Evolutionary conservation across 2,888 invertebrate species (phyloP), one percentile per base, ranked within the genome.

Genomic region (Yponomeuta malinellus): DNA sequence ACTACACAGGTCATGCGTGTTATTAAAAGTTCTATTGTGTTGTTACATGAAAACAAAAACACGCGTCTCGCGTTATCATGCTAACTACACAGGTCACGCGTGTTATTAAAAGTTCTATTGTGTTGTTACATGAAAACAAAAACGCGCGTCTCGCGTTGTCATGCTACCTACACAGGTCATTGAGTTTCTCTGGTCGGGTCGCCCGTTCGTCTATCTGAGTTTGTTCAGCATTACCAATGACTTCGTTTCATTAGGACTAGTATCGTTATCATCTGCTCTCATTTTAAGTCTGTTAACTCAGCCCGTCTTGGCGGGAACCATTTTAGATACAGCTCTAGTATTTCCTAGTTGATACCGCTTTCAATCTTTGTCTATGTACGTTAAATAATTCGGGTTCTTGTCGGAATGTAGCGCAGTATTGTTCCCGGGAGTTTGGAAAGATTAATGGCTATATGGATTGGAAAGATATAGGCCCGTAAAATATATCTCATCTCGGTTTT

Each of bases 401-500:
- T 59, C 52, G 52, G 52, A 59, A 59, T 59, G 15, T 15, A 15
- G 52, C 52, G 52, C 52, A 59, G 10, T 52, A 59, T 4, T 59
- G 52, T 12, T 15, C 15, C 52, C 4, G 52, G 52, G 52, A 59
- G 52, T 59, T 59, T 15, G 15, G 52, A 15, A 52, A 3, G 1
- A 8, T 59, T 59, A 59, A 59, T 59, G 15, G 15, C 12, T 59
- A 3, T 15, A 59, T 59, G 52, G 52, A 59, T 59, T 59, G 15
- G 52, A 59, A 59, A 59, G 15, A 59, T 15, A 8, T 59, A 59
- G 52, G 52, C 52, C 52, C 52, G 52, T 59, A 59, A 59, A 59
- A 59, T 59, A 59, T 59, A 59, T 59, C 52, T 59, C 52, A 59
- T 59, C 52, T 59, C 15, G 52, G 52, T 59, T 59, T 59, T 59